A percentile compares a stretch with the other conserved stretches of the same genome.
These are phyloP conservation scores for Cephonodes hylas DNA, from an alignment of 2,888 invertebrate species.

Conservation along the genomic window DNA sequence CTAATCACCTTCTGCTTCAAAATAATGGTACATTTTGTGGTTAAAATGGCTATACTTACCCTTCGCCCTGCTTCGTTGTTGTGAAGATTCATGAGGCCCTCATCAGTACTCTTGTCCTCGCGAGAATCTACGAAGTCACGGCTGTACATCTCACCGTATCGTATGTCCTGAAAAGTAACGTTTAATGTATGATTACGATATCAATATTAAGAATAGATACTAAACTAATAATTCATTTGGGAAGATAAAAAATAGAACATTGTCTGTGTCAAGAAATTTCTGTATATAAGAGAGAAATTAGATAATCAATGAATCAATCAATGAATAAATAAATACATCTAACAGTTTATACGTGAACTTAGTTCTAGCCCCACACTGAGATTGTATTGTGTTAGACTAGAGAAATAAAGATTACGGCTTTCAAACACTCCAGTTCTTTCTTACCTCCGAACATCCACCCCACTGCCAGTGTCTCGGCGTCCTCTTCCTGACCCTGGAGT, in stretches of 20 bases:
- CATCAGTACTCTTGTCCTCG: constrained; percentile 86
- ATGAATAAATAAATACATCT: too few relatives aligned
- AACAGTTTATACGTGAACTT: too few relatives aligned
- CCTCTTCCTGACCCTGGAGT: constrained; percentile 87
- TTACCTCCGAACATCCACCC: constrained; percentile 95
- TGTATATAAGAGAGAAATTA: too few relatives aligned
- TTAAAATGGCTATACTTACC: constrained; percentile 83
- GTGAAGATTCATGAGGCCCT: constrained; percentile 93
- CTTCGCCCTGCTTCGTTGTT: constrained; percentile 96
- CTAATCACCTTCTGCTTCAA: too few relatives aligned
- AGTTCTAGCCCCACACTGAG: too few relatives aligned
- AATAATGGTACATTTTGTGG: too few relatives aligned
- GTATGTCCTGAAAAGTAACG: constrained; percentile 83
- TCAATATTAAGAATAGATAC: not conserved
- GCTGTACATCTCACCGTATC: constrained; percentile 92
- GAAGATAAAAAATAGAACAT: too few relatives aligned
- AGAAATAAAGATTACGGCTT: too few relatives aligned
- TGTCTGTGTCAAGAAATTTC: too few relatives aligned
- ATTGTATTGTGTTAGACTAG: too few relatives aligned
- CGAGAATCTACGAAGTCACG: constrained; percentile 92
- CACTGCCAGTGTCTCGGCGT: constrained; percentile 92
- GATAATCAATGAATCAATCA: too few relatives aligned
- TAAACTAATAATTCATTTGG: too few relatives aligned
- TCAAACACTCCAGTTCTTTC: not conserved
- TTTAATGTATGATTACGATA: not conserved